Conservation (phyloP, 2,113 vertebrate species). For the Corynorhinus townsendii region DNA sequence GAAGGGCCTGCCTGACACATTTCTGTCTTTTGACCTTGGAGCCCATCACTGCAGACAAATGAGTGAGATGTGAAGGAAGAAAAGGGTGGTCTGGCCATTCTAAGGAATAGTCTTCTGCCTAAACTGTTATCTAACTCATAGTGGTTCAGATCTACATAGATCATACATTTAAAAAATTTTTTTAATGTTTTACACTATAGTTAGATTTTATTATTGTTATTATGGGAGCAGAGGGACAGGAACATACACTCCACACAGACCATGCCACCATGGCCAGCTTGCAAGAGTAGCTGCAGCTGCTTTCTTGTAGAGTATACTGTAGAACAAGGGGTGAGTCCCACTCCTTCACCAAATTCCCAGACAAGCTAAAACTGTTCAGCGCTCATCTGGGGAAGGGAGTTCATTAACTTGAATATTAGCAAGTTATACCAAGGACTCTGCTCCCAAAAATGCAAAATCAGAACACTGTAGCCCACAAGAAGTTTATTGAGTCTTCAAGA, state of each 20-base stretch:
- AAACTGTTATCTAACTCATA: neutral
- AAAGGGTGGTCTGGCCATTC: neutral
- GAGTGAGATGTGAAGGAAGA: neutral
- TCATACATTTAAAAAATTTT: neutral
- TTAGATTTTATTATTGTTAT: neutral
- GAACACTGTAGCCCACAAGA: neutral
- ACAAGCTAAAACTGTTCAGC: neutral
- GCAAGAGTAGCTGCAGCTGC: neutral
- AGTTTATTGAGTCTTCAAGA: constrained; percentile 57
- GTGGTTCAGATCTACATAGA: neutral
- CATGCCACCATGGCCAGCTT: neutral
- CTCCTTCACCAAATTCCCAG: neutral
- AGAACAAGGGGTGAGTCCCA: neutral
- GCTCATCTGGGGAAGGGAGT: neutral
- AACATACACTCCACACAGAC: neutral
- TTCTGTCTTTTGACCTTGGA: neutral
- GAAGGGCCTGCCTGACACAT: neutral
- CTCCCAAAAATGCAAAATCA: constrained; percentile 24
- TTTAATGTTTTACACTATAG: neutral
- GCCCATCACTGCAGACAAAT: neutral
- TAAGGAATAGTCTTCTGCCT: neutral
- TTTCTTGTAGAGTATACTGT: neutral
- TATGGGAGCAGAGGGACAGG: neutral
- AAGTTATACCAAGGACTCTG: neutral
- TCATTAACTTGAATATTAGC: neutral